These are phyloP conservation scores for Spatula clypeata DNA, from an alignment of 2,797 vertebrate genomes.

Conservation along the genomic window DNA sequence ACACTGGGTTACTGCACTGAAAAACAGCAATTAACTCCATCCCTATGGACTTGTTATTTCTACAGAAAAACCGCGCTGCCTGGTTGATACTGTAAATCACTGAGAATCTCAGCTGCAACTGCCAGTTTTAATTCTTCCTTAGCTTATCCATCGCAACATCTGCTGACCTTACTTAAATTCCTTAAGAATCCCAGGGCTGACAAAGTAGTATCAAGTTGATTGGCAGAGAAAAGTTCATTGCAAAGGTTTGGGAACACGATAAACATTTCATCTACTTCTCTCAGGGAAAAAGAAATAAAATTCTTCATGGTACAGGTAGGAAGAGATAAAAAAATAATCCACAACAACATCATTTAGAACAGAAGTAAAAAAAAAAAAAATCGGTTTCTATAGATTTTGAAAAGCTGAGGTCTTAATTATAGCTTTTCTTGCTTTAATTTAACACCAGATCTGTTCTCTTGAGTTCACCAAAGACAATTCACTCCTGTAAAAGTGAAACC, in stretches of 20 bases:
- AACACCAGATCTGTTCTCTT: neutral
- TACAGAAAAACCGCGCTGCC: conserved; percentile 18
- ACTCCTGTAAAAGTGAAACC: neutral
- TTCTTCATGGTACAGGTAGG: neutral
- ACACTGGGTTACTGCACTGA: conserved; percentile 5
- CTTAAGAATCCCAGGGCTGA: neutral
- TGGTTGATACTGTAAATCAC: conserved; percentile 30
- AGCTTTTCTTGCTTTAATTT: neutral
- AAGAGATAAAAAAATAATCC: neutral
- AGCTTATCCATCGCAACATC: neutral
- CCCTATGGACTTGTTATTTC: conserved; percentile 28
- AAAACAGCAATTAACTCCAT: conserved; percentile 45
- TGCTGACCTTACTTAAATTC: conserved; percentile 32
- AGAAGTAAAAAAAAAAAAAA: neutral
- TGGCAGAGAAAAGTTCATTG: neutral
- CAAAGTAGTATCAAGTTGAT: neutral
- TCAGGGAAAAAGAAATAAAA: accelerated
- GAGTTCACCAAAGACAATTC: neutral
- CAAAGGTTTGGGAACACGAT: neutral
- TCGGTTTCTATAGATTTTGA: neutral
- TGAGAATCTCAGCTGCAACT: neutral
- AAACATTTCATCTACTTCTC: neutral
- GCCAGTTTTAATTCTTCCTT: conserved; percentile 19
- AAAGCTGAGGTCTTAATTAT: neutral
- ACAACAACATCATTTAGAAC: neutral